Conservation (phyloP, 2,888 invertebrate species). For the Xestia rhomboidea region DNA sequence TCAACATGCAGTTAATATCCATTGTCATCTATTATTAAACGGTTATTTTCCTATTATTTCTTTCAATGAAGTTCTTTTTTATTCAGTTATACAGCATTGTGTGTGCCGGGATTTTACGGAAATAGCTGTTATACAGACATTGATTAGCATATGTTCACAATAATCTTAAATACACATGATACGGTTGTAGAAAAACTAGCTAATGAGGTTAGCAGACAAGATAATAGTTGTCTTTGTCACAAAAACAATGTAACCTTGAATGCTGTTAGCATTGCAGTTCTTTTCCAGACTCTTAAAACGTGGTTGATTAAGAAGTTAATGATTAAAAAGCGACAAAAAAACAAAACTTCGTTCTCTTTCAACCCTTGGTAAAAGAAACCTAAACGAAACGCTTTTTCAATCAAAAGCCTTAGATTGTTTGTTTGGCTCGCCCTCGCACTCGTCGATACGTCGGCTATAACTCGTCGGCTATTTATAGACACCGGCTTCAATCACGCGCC, state of each 20-base stretch:
- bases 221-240: slow-evolving; percentile 12
- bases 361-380: not conserved
- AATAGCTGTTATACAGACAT: slow-evolving; percentile 22
- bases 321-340: not conserved
- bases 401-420: slow-evolving; percentile 75
- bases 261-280: not conserved
- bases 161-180: slow-evolving; percentile 20
- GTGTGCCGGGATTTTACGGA: slow-evolving; percentile 11
- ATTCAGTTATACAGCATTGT: slow-evolving; percentile 32
- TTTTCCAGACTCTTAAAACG: not conserved
- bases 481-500: slow-evolving; percentile 70
- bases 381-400: slow-evolving; percentile 50
- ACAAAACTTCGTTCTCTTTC: not conserved
- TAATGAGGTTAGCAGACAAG: slow-evolving; percentile 24
- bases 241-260: slow-evolving; percentile 4
- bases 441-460: slow-evolving; percentile 73
- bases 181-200: slow-evolving; percentile 18
- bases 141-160: slow-evolving; percentile 21
- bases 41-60: slow-evolving; percentile 44
- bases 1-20: slow-evolving; percentile 26
- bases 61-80: slow-evolving; percentile 44
- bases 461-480: slow-evolving; percentile 71
- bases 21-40: slow-evolving; percentile 59
- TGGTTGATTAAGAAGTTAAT: not conserved
- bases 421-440: slow-evolving; percentile 81